Evolutionary conservation across 2,113 vertebrate genomes (phyloP), one percentile per base, ranked within the genome.

Genomic region (Oreochromis niloticus): DNA sequence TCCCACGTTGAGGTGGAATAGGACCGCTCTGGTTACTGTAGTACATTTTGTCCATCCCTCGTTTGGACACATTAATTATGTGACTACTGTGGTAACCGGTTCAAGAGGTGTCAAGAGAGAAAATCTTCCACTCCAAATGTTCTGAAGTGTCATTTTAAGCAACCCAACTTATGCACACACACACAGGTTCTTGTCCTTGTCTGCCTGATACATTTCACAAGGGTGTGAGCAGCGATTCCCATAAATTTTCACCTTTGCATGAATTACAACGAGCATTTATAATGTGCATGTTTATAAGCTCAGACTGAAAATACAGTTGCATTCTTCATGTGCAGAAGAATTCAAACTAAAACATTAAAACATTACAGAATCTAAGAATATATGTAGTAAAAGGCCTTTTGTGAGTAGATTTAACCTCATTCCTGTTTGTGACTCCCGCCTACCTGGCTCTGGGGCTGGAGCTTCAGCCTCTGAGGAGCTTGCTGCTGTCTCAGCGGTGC

Each of bases 371-470:
- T 75, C 71, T 30, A 3, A 68, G n/a, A 80, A 27, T 34, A 30
- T 81, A 59, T 81, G 13, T 27, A 16, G 22, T 57, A 56, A 46
- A 71, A 24, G 12, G n/a, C 36, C n/a, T 71, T 71, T 43, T 43
- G 34, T 66, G 11, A 66, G 61, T n/a, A 39, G 10, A 66, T 66
- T 66, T 66, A 66, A 39, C 34, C 34, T 68, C 34, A 68, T 68
- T 66, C 61, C 6, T 52, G 3, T 66, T 75, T 46, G 63, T 55
- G 9, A 73, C 41, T 61, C 48, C 7, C 5, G 16, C 88, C 11
- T 84, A 96, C 94, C 93, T 92, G 82, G 63, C 80, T 92, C 89
- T 39, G 94, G 81, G 84, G 91, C 63, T 73, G 80, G 85, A 63
- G 89, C 82, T 48, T 82, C 85, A 19, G 71, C 13, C 24, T 94